Conservation (phyloP, 2,888 invertebrate genomes). For the Lithosia quadra region DNA sequence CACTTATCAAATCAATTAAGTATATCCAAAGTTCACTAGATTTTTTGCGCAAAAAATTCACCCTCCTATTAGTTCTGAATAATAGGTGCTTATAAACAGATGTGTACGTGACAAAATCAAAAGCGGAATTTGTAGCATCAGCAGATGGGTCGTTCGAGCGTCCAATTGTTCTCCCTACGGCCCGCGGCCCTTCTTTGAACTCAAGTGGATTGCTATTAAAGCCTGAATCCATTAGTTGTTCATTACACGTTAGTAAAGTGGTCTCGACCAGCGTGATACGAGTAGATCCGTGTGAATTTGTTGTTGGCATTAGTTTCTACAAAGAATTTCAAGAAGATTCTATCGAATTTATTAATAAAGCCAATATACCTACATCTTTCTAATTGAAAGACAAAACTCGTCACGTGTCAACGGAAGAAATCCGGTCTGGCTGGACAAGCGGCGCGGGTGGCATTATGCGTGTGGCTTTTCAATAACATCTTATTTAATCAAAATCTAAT, state of each 20-base stretch:
- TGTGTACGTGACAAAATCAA: constrained; percentile 49
- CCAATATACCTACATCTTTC: neutral
- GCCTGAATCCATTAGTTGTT: constrained; percentile 66
- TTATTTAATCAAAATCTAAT: neutral
- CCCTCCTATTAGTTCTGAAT: constrained; percentile 22
- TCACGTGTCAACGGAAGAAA: neutral
- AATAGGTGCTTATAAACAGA: constrained; percentile 30
- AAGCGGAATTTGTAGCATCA: constrained; percentile 38
- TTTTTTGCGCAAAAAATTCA: constrained; percentile 17
- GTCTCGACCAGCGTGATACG: constrained; percentile 47
- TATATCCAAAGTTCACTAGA: neutral
- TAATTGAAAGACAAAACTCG: neutral
- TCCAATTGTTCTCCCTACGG: constrained; percentile 63
- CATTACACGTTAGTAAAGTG: constrained; percentile 65
- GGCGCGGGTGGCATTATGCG: neutral
- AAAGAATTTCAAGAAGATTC: neutral
- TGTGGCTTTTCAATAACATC: neutral
- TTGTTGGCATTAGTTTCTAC: constrained; percentile 34
- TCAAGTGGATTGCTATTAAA: constrained; percentile 70
- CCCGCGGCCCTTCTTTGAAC: constrained; percentile 61
- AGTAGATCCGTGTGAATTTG: constrained; percentile 42
- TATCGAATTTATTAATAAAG: neutral
- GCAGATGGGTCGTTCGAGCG: constrained; percentile 50
- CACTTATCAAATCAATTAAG: neutral
- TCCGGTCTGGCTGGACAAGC: neutral